phyloP scores from a whole-genome alignment of 1,140 invertebrate species.

The Lepidurus couesii region DNA sequence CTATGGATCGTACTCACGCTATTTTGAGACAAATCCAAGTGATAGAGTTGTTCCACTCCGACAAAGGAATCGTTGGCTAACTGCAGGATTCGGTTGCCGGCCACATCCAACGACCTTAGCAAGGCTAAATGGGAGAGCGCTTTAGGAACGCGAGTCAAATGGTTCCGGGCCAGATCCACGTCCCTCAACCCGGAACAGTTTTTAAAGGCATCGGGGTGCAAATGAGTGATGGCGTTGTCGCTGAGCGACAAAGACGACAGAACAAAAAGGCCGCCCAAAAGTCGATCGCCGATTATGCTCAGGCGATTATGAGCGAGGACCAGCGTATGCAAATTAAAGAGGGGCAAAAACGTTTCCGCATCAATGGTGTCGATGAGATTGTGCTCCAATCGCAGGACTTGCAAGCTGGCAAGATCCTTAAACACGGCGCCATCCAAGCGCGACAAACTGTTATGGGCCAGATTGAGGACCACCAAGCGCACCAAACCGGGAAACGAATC shows the following conservation, averaged over 20 bases:
- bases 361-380: slow-evolving; percentile 66
- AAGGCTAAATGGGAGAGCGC: slow-evolving; percentile 61
- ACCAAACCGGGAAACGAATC: slow-evolving; percentile 67
- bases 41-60: slow-evolving; percentile 75
- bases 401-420: slow-evolving; percentile 65
- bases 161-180: slow-evolving; percentile 77
- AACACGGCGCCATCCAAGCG: slow-evolving; percentile 66
- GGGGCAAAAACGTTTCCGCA: slow-evolving; percentile 64
- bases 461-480: slow-evolving; percentile 65
- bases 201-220: slow-evolving; percentile 66
- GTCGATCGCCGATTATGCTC: slow-evolving; percentile 57
- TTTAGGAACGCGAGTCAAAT: slow-evolving; percentile 67
- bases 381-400: slow-evolving; percentile 67
- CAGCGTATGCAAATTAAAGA: slow-evolving; percentile 68
- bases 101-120: slow-evolving; percentile 62
- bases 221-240: slow-evolving; percentile 61
- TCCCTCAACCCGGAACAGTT: slow-evolving; percentile 76
- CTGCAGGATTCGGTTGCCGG: slow-evolving; percentile 74
- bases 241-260: slow-evolving; percentile 67
- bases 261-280: slow-evolving; percentile 64
- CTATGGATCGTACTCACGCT: slow-evolving; percentile 56
- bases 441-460: slow-evolving; percentile 65
- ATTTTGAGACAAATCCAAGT: slow-evolving; percentile 76
- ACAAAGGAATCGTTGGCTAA: slow-evolving; percentile 75
- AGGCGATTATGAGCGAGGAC: slow-evolving; percentile 68